Percentiles rank a stretch among this genome's conserved stretches.
Evolutionary conservation across 2,797 vertebrate species (phyloP).

Genomic region (Borostomias antarcticus): DNA sequence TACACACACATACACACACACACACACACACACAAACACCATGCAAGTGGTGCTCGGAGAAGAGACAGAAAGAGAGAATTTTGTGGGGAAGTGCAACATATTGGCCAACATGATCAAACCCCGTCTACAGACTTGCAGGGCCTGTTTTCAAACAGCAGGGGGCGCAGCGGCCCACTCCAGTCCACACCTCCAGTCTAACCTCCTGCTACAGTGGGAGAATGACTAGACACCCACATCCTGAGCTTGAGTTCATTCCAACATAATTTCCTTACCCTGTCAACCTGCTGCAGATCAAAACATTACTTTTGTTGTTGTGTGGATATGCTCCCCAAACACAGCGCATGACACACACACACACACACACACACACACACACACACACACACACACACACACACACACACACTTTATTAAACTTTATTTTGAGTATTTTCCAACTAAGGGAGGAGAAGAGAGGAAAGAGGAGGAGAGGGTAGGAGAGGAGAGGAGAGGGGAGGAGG

Average conservation of each 20-base stretch:
- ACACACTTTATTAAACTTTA: background rate
- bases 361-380: background rate
- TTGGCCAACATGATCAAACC: too few species aligned
- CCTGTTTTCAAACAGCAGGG: background rate
- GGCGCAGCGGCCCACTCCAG: background rate
- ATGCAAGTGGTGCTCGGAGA: background rate
- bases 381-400: background rate
- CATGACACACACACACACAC: background rate
- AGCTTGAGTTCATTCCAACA: too few species aligned
- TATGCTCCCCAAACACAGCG: too few species aligned
- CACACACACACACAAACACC: background rate
- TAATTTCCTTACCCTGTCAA: background rate
- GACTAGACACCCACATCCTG: background rate
- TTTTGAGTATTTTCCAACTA: background rate
- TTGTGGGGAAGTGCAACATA: background rate
- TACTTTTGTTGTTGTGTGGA: background rate
- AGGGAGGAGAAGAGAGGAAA: too few species aligned
- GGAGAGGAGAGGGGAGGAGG: too few species aligned
- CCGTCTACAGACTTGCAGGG: too few species aligned
- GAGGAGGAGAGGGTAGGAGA: too few species aligned
- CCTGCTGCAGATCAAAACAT: background rate
- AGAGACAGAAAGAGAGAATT: background rate
- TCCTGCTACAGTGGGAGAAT: background rate
- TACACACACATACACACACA: background rate
- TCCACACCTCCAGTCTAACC: background rate